Conservation (phyloP, 1,140 invertebrate species). For the Lasioglossum albipes region DNA sequence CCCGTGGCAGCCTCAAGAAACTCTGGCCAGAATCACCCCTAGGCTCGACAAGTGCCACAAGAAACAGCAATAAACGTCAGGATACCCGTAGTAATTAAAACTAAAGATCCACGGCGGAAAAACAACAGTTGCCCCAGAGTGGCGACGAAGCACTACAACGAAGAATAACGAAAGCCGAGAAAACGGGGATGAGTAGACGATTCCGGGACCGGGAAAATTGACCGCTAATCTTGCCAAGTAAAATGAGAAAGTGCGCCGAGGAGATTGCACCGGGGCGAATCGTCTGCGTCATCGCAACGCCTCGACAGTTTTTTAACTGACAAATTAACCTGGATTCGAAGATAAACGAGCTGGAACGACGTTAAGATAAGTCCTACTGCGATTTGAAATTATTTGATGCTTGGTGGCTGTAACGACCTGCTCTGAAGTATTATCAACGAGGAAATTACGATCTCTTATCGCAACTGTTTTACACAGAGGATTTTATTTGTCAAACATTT, state of each 20-base stretch:
- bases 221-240: conserved; percentile 35
- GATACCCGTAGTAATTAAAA: conserved; percentile 76
- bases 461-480: too few species aligned
- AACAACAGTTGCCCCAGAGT: conserved; percentile 67
- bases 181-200: conserved; percentile 19
- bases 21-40: conserved; percentile 64
- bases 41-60: conserved; percentile 68
- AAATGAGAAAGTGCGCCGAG: conserved; percentile 46
- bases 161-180: conserved; percentile 50
- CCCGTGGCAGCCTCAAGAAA: conserved; percentile 54
- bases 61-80: conserved; percentile 79
- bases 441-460: too few species aligned
- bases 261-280: conserved; percentile 33
- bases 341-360: neutral
- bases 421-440: too few species aligned
- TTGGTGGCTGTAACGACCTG: too few species aligned
- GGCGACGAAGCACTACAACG: conserved; percentile 47
- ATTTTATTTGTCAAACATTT: too few species aligned
- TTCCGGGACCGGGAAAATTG: conserved; percentile 33
- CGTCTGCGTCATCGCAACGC: conserved; percentile 22
- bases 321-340: conserved; percentile 6
- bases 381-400: neutral
- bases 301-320: neutral
- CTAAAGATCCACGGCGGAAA: conserved; percentile 77
- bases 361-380: neutral